These are phyloP conservation scores for Pocillopora damicornis DNA, from an alignment of 64 coral and sea anemone genomes.

Conservation along the genomic window DNA sequence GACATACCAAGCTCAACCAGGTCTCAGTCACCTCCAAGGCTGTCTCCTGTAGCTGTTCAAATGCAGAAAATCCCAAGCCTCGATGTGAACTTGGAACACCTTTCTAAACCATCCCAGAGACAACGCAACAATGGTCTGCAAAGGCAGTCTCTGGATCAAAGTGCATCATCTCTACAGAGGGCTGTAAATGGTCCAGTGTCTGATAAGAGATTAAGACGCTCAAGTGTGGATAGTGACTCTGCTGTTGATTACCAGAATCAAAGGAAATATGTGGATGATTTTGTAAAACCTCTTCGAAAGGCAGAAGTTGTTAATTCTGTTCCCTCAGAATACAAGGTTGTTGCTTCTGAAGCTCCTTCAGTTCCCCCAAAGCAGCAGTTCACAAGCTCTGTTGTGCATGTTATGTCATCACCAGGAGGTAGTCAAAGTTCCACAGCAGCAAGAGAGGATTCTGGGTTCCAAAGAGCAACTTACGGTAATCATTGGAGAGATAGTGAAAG, in stretches of 20 bases:
- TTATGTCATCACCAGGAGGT: neutral
- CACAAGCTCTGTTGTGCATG: slow-evolving; percentile 21
- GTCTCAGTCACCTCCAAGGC: neutral
- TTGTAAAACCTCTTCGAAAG: neutral
- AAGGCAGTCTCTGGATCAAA: neutral
- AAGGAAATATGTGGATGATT: neutral
- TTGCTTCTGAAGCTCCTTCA: slow-evolving; percentile 9
- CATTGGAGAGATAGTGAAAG: slow-evolving; percentile 6
- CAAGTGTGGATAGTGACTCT: slow-evolving; percentile 2
- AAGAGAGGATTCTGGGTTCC: neutral
- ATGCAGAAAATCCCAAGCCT: slow-evolving; percentile 29
- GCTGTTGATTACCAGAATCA: neutral
- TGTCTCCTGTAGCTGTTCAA: slow-evolving; percentile 36
- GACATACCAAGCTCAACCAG: slow-evolving; percentile 4
- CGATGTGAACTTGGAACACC: slow-evolving; percentile 23
- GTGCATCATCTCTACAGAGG: neutral
- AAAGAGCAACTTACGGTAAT: neutral
- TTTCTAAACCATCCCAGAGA: slow-evolving; percentile 9
- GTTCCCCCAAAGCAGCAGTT: neutral
- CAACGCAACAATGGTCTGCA: neutral
- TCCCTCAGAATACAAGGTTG: slow-evolving; percentile 6
- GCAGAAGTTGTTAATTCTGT: neutral
- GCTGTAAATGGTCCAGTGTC: neutral
- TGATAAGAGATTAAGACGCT: neutral
- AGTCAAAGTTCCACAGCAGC: neutral